These are phyloP conservation scores for Macrotus californicus DNA, from an alignment of 2,113 vertebrate genomes.

Conservation along the genomic window DNA sequence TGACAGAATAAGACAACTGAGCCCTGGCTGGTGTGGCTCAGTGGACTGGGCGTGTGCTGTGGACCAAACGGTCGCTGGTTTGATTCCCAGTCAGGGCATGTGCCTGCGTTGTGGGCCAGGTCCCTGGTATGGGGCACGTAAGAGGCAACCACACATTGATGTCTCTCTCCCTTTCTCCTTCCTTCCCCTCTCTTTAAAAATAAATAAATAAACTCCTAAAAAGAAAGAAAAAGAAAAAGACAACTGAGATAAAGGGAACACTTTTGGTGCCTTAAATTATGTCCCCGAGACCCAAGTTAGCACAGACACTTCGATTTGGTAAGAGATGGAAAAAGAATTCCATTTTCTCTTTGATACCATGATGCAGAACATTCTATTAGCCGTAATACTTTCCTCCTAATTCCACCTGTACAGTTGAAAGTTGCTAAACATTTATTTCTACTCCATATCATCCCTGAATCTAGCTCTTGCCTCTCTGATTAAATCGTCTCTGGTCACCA, in stretches of 20 bases:
- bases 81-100: no score
- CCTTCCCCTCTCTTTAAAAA: no score
- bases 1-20: background rate
- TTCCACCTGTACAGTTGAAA: background rate
- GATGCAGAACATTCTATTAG: background rate
- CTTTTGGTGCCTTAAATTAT: constrained; percentile 22
- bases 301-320: background rate
- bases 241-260: background rate
- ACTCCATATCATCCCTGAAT: background rate
- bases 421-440: background rate
- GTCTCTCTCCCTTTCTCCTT: no score
- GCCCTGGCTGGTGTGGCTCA: no score
- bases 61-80: no score
- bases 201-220: no score
- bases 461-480: background rate
- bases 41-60: no score
- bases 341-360: background rate
- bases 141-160: no score
- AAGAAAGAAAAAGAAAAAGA: background rate
- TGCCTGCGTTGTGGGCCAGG: no score
- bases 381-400: constrained; percentile 20
- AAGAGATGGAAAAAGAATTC: background rate
- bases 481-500: background rate
- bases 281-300: background rate
- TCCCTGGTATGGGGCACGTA: no score